Conservation (phyloP, 2,113 vertebrate genomes). For the Chionomys nivalis region DNA sequence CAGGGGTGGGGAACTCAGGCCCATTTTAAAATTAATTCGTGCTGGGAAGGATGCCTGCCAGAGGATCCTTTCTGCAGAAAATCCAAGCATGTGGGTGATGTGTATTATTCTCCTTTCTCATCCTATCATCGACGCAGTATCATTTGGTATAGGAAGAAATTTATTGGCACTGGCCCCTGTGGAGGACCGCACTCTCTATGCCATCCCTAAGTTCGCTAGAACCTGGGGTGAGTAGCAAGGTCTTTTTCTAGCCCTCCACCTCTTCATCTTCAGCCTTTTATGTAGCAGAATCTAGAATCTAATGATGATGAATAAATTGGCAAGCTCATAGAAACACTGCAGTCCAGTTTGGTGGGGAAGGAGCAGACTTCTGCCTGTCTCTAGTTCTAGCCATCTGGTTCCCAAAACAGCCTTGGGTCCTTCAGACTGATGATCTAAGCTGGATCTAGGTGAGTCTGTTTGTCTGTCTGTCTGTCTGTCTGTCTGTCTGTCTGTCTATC, state of each 20-base stretch:
- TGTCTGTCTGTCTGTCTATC: not conserved
- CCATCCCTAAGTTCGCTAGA: not conserved
- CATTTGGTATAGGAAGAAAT: constrained; percentile 49
- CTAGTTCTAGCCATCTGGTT: not conserved
- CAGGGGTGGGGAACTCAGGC: constrained; percentile 63
- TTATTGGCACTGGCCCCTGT: constrained; percentile 28
- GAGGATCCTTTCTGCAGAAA: constrained; percentile 39
- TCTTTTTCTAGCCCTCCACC: not conserved
- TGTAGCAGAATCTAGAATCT: constrained; percentile 34
- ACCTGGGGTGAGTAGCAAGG: not conserved
- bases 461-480: not conserved
- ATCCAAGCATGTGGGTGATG: not conserved
- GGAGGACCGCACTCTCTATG: constrained; percentile 35
- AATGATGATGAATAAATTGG: not conserved
- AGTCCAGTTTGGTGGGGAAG: not conserved
- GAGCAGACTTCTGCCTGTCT: not conserved
- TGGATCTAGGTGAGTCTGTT: not conserved
- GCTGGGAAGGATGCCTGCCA: constrained; percentile 52
- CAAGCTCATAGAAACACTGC: not conserved
- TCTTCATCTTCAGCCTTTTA: not conserved
- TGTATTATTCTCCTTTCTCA: constrained; percentile 53
- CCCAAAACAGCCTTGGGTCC: not conserved
- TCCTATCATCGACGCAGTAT: constrained; percentile 1
- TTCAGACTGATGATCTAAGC: not conserved
- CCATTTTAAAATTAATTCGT: constrained; percentile 73